Evolutionary conservation across 2,113 vertebrate genomes (phyloP).

Genomic region (Paramisgurnus dabryanus): DNA sequence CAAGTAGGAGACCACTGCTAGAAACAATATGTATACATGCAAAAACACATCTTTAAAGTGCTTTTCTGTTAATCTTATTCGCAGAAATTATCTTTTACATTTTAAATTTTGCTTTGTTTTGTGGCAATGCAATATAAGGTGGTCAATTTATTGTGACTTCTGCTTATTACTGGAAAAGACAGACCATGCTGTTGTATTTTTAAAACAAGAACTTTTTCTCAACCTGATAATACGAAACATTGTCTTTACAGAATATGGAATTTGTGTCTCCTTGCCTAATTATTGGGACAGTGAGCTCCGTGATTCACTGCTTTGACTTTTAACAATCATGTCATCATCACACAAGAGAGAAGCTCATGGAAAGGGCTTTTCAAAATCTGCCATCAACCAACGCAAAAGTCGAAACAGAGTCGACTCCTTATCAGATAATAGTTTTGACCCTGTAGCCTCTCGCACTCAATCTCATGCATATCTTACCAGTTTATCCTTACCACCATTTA

Average conservation of each 20-base stretch:
- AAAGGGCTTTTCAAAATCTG: background rate
- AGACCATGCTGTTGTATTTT: too few relatives aligned
- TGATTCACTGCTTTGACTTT: background rate
- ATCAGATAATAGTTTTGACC: background rate
- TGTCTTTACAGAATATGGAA: background rate
- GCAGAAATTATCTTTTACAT: too few relatives aligned
- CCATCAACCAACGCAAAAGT: background rate
- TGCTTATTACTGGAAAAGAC: background rate
- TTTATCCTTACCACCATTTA: slow-evolving; percentile 29
- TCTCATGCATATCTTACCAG: background rate
- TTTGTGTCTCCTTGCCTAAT: background rate
- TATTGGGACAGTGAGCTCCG: background rate
- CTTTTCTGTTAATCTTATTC: too few relatives aligned
- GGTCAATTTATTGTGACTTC: background rate
- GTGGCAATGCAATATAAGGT: background rate
- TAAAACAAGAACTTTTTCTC: background rate
- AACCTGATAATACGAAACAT: background rate
- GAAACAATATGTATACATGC: too few relatives aligned
- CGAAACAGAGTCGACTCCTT: background rate
- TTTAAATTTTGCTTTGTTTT: background rate
- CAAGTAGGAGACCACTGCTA: too few relatives aligned
- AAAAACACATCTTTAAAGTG: too few relatives aligned
- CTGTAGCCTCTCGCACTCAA: background rate
- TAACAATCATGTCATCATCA: slow-evolving; percentile 24
- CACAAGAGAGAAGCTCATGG: slow-evolving; percentile 9